Conservation (phyloP, 1,140 invertebrate genomes). For the Apolygus lucorum region DNA sequence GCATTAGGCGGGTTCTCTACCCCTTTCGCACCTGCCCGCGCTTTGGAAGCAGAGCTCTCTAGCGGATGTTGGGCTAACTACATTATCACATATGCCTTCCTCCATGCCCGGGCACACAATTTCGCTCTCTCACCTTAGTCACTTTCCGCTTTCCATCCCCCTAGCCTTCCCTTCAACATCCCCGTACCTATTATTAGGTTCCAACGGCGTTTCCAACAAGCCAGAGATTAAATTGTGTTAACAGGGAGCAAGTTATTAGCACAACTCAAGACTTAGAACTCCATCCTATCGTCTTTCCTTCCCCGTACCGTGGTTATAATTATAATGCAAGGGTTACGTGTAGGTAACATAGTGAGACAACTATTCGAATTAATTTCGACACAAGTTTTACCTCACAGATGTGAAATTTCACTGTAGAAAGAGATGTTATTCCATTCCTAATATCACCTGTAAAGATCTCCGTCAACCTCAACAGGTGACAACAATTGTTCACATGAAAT, state of each 20-base stretch:
- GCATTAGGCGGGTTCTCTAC: conserved; percentile 20
- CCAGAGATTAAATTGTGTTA: conserved; percentile 23
- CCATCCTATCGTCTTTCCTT: too few relatives aligned
- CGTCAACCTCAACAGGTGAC: too few relatives aligned
- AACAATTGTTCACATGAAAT: too few relatives aligned
- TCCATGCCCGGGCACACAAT: background rate
- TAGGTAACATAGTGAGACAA: too few relatives aligned
- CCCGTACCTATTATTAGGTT: conserved; percentile 16
- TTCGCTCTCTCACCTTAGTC: background rate
- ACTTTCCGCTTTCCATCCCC: conserved; percentile 9
- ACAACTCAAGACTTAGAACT: conserved; percentile 4
- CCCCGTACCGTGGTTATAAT: too few relatives aligned
- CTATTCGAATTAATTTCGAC: too few relatives aligned
- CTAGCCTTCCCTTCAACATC: background rate
- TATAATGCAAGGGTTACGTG: too few relatives aligned
- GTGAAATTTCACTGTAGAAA: too few relatives aligned
- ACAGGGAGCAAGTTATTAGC: conserved; percentile 19
- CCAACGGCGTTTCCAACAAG: background rate
- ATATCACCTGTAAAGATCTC: too few relatives aligned
- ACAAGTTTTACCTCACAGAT: too few relatives aligned
- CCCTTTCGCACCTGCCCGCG: background rate
- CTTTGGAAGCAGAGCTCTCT: conserved; percentile 2
- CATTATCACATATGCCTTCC: conserved; percentile 25
- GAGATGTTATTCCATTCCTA: too few relatives aligned
- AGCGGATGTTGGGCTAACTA: conserved; percentile 16